Percentiles rank a stretch among this genome's conserved stretches.
Conservation (phyloP, 2,888 invertebrate genomes). For the Petrolisthes manimaculis region DNA sequence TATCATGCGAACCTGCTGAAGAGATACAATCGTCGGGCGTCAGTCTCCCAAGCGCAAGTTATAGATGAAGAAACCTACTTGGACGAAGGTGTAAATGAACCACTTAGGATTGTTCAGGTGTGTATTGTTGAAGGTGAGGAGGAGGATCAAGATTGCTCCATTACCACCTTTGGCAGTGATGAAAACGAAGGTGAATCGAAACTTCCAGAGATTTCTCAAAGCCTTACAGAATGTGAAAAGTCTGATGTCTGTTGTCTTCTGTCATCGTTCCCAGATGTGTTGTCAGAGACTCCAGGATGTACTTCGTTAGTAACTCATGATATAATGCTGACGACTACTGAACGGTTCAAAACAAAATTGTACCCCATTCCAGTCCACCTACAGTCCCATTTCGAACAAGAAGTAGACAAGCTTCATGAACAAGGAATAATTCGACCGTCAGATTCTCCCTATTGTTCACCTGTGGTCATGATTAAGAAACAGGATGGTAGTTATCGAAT, state of each 20-base stretch:
- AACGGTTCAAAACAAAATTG: neutral
- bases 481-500: neutral
- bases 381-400: constrained; percentile 15
- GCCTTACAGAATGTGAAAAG: neutral
- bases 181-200: neutral
- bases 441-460: constrained; percentile 10
- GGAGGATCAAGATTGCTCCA: neutral
- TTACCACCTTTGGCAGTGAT: neutral
- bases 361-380: constrained; percentile 14
- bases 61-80: neutral
- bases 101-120: neutral
- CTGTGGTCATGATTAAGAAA: neutral
- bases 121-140: neutral
- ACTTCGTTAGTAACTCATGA: neutral
- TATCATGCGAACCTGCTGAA: constrained; percentile 31
- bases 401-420: neutral
- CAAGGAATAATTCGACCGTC: constrained; percentile 15
- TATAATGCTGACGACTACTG: constrained; percentile 3
- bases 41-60: neutral
- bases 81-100: neutral
- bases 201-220: neutral
- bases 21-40: neutral
- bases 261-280: neutral
- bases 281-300: constrained; percentile 15
- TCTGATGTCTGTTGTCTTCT: neutral